phyloP scores from a whole-genome alignment of 2,888 invertebrate genomes.

The Euproctis similis region DNA sequence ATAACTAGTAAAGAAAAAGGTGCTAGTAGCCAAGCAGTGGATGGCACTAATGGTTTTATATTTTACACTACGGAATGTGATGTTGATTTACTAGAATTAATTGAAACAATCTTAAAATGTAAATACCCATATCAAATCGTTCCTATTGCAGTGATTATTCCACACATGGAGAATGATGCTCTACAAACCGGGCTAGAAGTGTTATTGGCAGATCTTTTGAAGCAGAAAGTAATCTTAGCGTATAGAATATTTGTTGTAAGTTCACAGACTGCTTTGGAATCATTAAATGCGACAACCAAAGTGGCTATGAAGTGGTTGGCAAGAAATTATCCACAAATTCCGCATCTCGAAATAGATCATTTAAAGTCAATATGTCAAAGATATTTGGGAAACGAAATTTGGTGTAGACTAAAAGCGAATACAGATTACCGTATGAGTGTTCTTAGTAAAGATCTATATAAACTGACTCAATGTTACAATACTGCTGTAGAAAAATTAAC shows the following conservation, averaged over 20 bases:
- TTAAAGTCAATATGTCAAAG: conserved; percentile 72
- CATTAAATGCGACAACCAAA: conserved; percentile 46
- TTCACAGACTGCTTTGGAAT: conserved; percentile 36
- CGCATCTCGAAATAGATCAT: conserved; percentile 75
- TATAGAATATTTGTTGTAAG: conserved; percentile 52
- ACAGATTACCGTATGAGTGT: conserved; percentile 48
- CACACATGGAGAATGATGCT: conserved; percentile 30
- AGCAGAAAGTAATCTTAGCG: conserved; percentile 44
- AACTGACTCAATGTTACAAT: conserved; percentile 80
- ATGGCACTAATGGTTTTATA: conserved; percentile 59
- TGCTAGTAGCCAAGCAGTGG: conserved; percentile 43
- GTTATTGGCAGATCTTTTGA: conserved; percentile 33
- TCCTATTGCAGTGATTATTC: conserved; percentile 53
- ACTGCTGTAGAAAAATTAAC: conserved; percentile 78
- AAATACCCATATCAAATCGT: conserved; percentile 59
- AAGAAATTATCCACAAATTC: conserved; percentile 62
- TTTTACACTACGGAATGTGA: conserved; percentile 52
- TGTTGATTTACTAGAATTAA: conserved; percentile 29
- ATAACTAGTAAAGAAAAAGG: conserved; percentile 36
- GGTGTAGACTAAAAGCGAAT: conserved; percentile 68
- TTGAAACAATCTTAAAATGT: conserved; percentile 44
- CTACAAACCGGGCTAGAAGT: conserved; percentile 32
- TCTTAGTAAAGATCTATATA: conserved; percentile 72
- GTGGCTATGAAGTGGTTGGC: conserved; percentile 67
- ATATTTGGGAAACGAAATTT: conserved; percentile 78